Evolutionary conservation across 2,113 vertebrate species (phyloP).

Genomic region (Nothoprocta pentlandii): DNA sequence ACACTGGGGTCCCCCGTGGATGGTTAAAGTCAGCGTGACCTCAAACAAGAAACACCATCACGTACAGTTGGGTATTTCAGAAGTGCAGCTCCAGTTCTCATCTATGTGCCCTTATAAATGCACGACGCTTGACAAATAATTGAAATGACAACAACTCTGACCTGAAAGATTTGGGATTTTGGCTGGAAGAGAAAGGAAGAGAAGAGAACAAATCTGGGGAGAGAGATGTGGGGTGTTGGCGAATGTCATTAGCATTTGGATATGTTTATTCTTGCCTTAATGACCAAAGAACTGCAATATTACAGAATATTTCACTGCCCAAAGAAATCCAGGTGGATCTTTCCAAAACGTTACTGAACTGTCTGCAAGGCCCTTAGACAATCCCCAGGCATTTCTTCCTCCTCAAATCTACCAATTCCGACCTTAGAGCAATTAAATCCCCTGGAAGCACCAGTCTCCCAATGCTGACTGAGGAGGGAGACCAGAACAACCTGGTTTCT

Average conservation of each 20-base stretch:
- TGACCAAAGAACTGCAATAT: not conserved
- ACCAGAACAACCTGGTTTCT: not conserved
- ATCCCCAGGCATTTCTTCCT: rapidly evolving
- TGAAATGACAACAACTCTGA: not conserved
- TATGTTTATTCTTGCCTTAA: not conserved
- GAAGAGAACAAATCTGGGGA: too few relatives aligned
- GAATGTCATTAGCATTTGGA: not conserved
- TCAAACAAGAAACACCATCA: not conserved
- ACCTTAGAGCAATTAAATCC: not conserved
- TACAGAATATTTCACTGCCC: not conserved
- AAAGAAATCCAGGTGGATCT: not conserved
- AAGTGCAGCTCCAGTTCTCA: not conserved
- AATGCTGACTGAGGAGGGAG: not conserved
- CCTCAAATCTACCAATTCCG: not conserved
- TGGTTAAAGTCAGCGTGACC: not conserved
- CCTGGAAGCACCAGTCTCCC: not conserved
- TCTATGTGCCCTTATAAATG: rapidly evolving
- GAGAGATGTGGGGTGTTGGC: too few relatives aligned
- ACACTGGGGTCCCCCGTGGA: rapidly evolving
- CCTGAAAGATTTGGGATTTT: too few relatives aligned
- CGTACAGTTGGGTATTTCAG: not conserved
- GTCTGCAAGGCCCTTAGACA: not conserved
- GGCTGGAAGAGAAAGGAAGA: too few relatives aligned
- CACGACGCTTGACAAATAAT: not conserved
- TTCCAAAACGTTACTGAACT: not conserved